phyloP scores from a whole-genome alignment of 1,140 invertebrate species.

The Whitmania pigra region DNA sequence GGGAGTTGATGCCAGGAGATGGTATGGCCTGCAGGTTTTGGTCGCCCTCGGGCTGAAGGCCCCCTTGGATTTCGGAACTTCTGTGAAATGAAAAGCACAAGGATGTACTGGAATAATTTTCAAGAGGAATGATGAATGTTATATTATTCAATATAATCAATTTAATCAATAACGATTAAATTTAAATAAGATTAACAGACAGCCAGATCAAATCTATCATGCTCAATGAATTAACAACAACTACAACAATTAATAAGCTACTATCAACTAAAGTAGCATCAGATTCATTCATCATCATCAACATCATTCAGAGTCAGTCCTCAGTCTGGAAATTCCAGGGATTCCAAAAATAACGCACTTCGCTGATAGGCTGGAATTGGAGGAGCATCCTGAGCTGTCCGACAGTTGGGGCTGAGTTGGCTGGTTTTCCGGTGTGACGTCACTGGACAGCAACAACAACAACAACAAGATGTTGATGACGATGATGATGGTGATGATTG shows the following conservation, averaged over 20 bases:
- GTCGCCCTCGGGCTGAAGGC: not conserved
- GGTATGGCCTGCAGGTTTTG: not conserved
- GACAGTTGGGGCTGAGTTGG: not conserved
- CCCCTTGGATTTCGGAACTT: not conserved
- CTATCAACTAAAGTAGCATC: not conserved
- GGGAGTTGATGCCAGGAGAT: not conserved
- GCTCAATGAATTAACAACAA: too few relatives aligned
- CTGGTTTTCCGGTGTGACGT: slow-evolving; percentile 3
- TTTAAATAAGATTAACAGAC: too few relatives aligned
- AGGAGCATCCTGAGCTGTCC: not conserved
- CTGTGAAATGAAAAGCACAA: not conserved
- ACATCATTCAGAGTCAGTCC: not conserved
- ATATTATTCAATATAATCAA: too few relatives aligned
- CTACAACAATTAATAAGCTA: too few relatives aligned
- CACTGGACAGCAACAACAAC: not conserved
- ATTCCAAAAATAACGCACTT: not conserved
- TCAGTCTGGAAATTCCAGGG: too few relatives aligned
- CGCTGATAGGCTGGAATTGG: slow-evolving; percentile 6
- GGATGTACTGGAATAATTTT: not conserved
- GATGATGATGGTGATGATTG: not conserved
- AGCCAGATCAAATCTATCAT: too few relatives aligned
- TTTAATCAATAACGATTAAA: too few relatives aligned
- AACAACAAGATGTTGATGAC: not conserved
- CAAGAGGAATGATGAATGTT: too few relatives aligned
- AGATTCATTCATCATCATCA: not conserved